Conservation (phyloP, 2,797 vertebrate genomes). For the Leucoraja ocellata region DNA sequence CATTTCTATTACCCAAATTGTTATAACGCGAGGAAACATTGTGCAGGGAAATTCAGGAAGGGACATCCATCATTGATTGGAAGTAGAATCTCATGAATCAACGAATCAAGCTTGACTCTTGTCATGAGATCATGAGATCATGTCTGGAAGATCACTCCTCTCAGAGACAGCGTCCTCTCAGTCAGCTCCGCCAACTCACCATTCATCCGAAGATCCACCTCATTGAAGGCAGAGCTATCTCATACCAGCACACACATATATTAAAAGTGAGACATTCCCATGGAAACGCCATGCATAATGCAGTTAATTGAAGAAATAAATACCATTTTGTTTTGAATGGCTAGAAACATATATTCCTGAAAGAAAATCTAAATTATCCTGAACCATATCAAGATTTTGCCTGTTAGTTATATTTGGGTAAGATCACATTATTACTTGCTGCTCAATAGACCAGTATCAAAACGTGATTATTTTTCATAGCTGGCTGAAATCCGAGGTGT, state of each 20-base stretch:
- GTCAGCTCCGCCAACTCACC: no score
- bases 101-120: no score
- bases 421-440: neutral
- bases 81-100: no score
- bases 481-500: slow-evolving; percentile 80
- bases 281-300: neutral
- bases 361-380: neutral
- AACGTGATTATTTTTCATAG: slow-evolving; percentile 50
- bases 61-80: no score
- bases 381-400: neutral
- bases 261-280: neutral
- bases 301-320: neutral
- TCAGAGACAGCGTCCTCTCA: no score
- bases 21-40: no score
- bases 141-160: no score
- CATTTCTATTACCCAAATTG: no score
- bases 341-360: neutral
- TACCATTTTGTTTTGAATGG: neutral
- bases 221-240: neutral
- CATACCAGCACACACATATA: neutral
- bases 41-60: no score
- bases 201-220: no score
- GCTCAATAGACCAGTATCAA: neutral
- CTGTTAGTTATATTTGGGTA: neutral
- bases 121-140: no score